Evolutionary conservation across 2,113 vertebrate species (phyloP).

Genomic region (Ictalurus punctatus): DNA sequence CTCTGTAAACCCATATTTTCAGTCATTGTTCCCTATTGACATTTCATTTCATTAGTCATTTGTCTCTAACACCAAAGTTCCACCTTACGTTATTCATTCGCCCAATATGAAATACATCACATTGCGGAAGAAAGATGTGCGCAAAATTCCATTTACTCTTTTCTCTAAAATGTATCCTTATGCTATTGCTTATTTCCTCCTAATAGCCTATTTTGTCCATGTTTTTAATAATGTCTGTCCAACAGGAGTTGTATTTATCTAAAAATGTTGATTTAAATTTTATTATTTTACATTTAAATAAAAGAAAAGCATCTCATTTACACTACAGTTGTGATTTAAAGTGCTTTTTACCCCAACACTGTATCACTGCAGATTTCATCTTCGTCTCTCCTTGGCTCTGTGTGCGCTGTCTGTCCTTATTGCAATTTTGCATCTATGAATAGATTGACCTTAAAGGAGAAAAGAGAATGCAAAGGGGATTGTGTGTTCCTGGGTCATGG

Average conservation of each 20-base stretch:
- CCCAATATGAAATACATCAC: neutral
- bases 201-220: neutral
- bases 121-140: neutral
- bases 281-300: neutral
- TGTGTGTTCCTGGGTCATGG: conserved; percentile 16
- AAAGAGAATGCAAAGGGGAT: neutral
- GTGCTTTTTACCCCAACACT: neutral
- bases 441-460: conserved; percentile 36
- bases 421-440: conserved; percentile 52
- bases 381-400: neutral
- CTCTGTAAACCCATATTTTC: neutral
- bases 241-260: neutral
- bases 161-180: neutral
- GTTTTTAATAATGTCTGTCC: neutral
- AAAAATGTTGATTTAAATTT: neutral
- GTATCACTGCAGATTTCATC: neutral
- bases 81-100: no score
- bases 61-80: neutral
- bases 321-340: neutral
- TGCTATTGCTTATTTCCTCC: neutral
- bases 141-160: neutral
- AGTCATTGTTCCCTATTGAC: neutral
- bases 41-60: neutral
- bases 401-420: conserved; percentile 28
- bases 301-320: neutral